phyloP scores from a whole-genome alignment of 2,888 invertebrate species.

The Dendrolimus houi region DNA sequence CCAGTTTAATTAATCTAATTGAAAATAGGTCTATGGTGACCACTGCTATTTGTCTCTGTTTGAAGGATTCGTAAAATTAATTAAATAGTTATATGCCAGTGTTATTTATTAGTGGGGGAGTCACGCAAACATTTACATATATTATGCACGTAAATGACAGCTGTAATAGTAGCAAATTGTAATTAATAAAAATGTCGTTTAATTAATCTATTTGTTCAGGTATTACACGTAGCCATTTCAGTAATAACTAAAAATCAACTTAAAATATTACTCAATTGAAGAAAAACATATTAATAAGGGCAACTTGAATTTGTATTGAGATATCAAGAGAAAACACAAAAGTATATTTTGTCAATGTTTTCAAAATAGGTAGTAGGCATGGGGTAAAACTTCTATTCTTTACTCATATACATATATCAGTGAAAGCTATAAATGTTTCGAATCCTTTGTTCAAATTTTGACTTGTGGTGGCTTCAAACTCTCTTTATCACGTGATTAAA shows the following conservation, averaged over 20 bases:
- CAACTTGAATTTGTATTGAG: too few species aligned
- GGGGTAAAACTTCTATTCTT: too few species aligned
- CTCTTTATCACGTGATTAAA: background rate
- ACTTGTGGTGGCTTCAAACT: background rate
- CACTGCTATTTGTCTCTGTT: conserved; percentile 12
- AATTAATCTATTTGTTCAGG: background rate
- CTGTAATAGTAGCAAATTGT: background rate
- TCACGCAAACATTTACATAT: conserved; percentile 15
- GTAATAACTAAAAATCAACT: too few species aligned
- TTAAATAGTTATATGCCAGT: conserved; percentile 16
- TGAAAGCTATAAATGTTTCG: background rate
- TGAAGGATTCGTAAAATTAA: conserved; percentile 16
- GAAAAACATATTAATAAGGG: too few species aligned
- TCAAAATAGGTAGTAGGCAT: too few species aligned
- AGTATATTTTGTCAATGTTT: too few species aligned
- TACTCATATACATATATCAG: too few species aligned
- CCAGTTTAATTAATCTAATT: conserved; percentile 56
- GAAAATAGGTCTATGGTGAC: conserved; percentile 20
- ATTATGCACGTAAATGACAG: background rate
- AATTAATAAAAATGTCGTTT: background rate
- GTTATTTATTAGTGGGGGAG: conserved; percentile 5
- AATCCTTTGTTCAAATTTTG: background rate
- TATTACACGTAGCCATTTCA: too few species aligned
- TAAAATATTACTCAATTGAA: too few species aligned
- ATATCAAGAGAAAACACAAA: too few species aligned